Evolutionary conservation across 2,113 vertebrate genomes (phyloP).

Genomic region (Perca flavescens): DNA sequence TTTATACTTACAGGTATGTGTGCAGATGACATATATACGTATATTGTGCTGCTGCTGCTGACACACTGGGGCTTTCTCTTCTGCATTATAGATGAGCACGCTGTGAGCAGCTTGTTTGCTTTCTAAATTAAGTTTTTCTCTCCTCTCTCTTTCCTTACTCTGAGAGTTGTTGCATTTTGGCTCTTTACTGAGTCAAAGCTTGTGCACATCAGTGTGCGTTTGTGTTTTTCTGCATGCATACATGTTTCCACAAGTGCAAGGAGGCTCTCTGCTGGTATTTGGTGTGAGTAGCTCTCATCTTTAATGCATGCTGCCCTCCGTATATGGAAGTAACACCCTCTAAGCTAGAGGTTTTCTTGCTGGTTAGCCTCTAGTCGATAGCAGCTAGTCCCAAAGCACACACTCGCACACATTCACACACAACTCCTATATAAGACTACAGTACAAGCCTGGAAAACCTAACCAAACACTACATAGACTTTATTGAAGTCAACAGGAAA

Average conservation of each 20-base stretch:
- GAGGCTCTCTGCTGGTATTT: slow-evolving; percentile 35
- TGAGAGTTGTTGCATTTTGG: slow-evolving; percentile 19
- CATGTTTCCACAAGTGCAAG: slow-evolving; percentile 16
- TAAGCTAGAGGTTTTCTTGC: slow-evolving; percentile 50
- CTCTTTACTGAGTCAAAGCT: slow-evolving; percentile 36
- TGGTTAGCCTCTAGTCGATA: slow-evolving; percentile 44
- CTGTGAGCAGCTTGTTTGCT: slow-evolving; percentile 73
- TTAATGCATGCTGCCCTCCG: slow-evolving; percentile 71
- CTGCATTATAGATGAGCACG: slow-evolving; percentile 77
- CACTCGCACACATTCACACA: slow-evolving; percentile 13
- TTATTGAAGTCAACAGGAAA: no score
- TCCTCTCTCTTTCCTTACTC: slow-evolving; percentile 5
- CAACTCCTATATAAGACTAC: not conserved
- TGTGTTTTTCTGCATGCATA: slow-evolving; percentile 37
- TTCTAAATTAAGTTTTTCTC: slow-evolving; percentile 66
- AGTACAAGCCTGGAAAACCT: not conserved
- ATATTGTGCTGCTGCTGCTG: slow-evolving; percentile 24
- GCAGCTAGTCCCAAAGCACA: slow-evolving; percentile 25
- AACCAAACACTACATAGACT: no score
- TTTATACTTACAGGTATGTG: slow-evolving; percentile 32
- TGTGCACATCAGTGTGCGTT: not conserved
- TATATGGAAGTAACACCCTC: slow-evolving; percentile 58
- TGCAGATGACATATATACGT: slow-evolving; percentile 48
- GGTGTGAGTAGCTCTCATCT: slow-evolving; percentile 64
- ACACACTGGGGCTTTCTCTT: slow-evolving; percentile 58